phyloP scores from a whole-genome alignment of 2,113 vertebrate genomes.

The Leptosomus discolor region DNA sequence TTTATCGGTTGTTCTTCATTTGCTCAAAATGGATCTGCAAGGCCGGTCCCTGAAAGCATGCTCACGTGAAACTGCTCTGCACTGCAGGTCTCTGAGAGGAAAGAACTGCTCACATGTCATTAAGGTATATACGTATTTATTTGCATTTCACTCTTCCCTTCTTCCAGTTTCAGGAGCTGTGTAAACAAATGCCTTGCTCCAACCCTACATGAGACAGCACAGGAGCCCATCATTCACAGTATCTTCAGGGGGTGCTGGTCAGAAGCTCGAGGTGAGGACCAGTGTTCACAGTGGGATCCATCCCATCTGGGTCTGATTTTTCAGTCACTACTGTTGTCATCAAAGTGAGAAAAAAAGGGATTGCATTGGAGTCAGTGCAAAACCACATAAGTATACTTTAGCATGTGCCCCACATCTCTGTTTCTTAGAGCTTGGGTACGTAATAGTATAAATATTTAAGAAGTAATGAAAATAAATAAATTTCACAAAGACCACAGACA shows the following conservation, averaged over 20 bases:
- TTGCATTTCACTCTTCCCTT: neutral
- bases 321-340: neutral
- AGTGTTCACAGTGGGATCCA: rapidly evolving
- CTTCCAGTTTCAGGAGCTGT: neutral
- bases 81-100: neutral
- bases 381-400: neutral
- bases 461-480: neutral
- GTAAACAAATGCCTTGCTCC: neutral
- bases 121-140: neutral
- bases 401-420: neutral
- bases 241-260: neutral
- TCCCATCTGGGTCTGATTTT: neutral
- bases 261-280: neutral
- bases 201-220: neutral
- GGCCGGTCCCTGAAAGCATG: conserved; percentile 2
- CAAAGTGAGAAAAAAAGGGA: neutral
- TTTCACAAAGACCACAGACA: neutral
- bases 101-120: neutral
- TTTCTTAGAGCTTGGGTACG: neutral
- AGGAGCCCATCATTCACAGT: neutral
- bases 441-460: neutral
- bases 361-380: neutral
- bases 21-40: conserved; percentile 30
- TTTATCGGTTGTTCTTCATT: conserved; percentile 34
- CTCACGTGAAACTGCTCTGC: neutral